Percentiles rank a stretch among this genome's conserved stretches.
Evolutionary conservation across 92 coral and sea anemone species (phyloP).

Genomic region (Scolanthus callimorphus): DNA sequence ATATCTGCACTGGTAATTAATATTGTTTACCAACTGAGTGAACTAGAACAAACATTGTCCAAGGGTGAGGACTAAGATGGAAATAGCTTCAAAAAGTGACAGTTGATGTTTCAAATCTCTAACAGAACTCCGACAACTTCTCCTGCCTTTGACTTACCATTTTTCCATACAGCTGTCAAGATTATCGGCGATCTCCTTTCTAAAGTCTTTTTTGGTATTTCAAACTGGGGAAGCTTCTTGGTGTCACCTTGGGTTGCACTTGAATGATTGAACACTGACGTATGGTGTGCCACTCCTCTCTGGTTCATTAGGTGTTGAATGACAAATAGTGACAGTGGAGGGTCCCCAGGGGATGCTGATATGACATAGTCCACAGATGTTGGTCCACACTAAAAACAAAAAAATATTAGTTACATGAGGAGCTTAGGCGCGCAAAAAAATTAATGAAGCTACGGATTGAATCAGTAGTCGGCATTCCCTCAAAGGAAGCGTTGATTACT

Average conservation of each 20-base stretch:
- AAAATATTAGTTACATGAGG: not conserved
- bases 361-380: conserved; percentile 70
- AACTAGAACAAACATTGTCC: no score
- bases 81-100: no score
- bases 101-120: no score
- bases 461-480: no score
- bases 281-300: conserved; percentile 55
- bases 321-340: conserved; percentile 68
- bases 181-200: conserved; percentile 39
- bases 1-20: no score
- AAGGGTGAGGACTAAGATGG: no score
- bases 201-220: conserved; percentile 11
- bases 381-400: conserved; percentile 38
- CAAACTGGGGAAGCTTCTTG: conserved; percentile 11
- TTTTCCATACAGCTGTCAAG: conserved; percentile 85
- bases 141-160: conserved; percentile 64
- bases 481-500: no score
- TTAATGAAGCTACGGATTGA: no score
- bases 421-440: no score
- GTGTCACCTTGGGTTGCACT: conserved; percentile 49
- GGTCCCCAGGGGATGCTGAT: conserved; percentile 83
- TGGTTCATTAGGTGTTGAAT: conserved; percentile 64
- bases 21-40: no score
- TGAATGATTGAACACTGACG: conserved; percentile 65
- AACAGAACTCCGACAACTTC: no score